Evolutionary conservation across 2,113 vertebrate genomes (phyloP).

Genomic region (Cepphus grylle): DNA sequence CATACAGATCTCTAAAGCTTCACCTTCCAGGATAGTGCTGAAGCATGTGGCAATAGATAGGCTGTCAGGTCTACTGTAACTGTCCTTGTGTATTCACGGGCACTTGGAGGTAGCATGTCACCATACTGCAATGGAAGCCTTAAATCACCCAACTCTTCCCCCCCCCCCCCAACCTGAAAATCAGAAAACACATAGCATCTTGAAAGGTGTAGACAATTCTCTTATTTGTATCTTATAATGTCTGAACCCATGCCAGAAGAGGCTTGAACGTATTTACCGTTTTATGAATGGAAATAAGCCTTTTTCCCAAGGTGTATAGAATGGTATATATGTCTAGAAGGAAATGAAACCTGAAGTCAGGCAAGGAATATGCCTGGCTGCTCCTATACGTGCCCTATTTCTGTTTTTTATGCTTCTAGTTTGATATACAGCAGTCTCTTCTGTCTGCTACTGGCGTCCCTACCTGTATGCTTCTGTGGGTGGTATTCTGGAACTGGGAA

Average conservation of each 20-base stretch:
- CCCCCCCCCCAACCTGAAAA: neutral
- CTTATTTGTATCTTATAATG: neutral
- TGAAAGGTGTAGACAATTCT: neutral
- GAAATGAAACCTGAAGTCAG: neutral
- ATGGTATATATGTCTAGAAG: neutral
- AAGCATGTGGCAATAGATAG: neutral
- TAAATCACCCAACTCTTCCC: neutral
- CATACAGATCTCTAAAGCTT: neutral
- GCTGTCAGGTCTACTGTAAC: neutral
- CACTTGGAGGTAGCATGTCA: neutral
- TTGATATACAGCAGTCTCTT: neutral
- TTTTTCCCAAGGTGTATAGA: neutral
- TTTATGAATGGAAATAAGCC: neutral
- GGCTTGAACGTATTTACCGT: neutral
- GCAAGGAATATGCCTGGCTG: neutral
- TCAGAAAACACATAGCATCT: neutral
- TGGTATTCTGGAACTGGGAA: neutral
- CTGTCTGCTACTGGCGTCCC: neutral
- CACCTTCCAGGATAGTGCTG: neutral
- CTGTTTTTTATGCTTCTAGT: neutral
- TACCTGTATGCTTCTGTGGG: neutral
- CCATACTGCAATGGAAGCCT: neutral
- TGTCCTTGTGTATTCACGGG: neutral
- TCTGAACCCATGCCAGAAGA: neutral
- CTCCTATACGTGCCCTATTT: accelerated